Conservation (phyloP, 2,113 vertebrate genomes). For the Corythoichthys haematopterus region DNA sequence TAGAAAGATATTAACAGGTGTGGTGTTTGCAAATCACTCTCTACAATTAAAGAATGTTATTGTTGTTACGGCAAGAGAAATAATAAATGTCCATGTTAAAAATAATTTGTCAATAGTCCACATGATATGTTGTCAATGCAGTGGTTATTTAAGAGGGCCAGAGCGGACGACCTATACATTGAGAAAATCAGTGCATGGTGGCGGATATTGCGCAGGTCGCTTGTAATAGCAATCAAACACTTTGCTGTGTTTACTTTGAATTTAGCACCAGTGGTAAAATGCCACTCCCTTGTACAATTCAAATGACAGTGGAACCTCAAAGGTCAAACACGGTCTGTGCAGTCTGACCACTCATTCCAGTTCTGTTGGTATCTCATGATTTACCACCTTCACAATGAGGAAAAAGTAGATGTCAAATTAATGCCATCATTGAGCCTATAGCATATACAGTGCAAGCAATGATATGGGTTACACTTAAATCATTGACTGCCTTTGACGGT, state of each 20-base stretch:
- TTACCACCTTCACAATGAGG: not conserved
- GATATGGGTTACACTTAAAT: no score
- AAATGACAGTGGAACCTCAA: not conserved
- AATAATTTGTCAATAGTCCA: not conserved
- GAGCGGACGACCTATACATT: not conserved
- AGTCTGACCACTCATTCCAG: not conserved
- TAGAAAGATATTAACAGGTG: not conserved
- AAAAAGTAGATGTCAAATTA: not conserved
- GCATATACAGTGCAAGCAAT: not conserved
- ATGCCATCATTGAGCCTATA: not conserved
- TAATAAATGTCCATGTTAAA: not conserved
- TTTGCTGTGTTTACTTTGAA: conserved; percentile 3
- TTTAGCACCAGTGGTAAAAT: not conserved
- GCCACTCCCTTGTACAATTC: not conserved
- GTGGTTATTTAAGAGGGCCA: not conserved
- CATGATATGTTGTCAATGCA: not conserved
- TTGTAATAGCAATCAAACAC: not conserved
- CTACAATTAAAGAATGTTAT: not conserved
- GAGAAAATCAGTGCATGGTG: not conserved
- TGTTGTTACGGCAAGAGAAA: not conserved
- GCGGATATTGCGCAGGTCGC: not conserved
- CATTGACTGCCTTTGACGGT: no score
- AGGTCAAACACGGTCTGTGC: not conserved
- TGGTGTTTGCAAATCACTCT: not conserved
- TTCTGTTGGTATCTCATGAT: not conserved